These are phyloP conservation scores for Psephotus haematonotus DNA, from an alignment of 2,113 vertebrate species.

Conservation along the genomic window DNA sequence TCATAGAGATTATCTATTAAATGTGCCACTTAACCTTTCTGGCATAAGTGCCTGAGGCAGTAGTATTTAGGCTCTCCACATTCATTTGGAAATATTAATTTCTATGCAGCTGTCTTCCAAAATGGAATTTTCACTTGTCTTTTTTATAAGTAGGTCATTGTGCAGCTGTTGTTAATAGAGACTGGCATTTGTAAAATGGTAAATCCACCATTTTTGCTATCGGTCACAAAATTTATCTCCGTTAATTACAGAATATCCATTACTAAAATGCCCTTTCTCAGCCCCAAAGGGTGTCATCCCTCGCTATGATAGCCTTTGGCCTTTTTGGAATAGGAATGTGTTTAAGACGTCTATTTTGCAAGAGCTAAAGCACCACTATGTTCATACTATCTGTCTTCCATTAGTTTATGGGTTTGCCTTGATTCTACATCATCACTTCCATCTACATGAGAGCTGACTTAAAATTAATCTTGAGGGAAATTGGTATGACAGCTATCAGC, in stretches of 20 bases:
- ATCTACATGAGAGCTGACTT: not conserved
- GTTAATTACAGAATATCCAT: not conserved
- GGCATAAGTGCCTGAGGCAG: constrained; percentile 18
- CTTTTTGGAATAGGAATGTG: not conserved
- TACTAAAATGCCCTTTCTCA: not conserved
- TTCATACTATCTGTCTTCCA: not conserved
- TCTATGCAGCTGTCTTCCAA: constrained; percentile 55
- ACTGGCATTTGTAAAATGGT: constrained; percentile 48
- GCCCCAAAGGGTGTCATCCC: not conserved
- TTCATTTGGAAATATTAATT: constrained; percentile 57
- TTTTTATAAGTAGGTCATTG: constrained; percentile 41
- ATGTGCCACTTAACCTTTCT: constrained; percentile 58
- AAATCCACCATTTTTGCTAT: not conserved
- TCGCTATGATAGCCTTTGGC: not conserved
- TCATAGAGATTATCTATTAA: constrained; percentile 61
- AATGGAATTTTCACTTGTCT: constrained; percentile 52
- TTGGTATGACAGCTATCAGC: not conserved
- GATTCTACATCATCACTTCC: not conserved
- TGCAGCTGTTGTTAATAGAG: constrained; percentile 47
- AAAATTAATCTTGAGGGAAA: not conserved
- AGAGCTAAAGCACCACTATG: not conserved
- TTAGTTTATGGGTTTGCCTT: not conserved
- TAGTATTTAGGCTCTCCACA: constrained; percentile 42
- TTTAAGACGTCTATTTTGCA: not conserved
- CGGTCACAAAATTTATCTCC: not conserved